Percentiles rank a stretch among this genome's conserved stretches.
phyloP scores from a whole-genome alignment of 2,113 vertebrate species.

The Fregetta grallaria region DNA sequence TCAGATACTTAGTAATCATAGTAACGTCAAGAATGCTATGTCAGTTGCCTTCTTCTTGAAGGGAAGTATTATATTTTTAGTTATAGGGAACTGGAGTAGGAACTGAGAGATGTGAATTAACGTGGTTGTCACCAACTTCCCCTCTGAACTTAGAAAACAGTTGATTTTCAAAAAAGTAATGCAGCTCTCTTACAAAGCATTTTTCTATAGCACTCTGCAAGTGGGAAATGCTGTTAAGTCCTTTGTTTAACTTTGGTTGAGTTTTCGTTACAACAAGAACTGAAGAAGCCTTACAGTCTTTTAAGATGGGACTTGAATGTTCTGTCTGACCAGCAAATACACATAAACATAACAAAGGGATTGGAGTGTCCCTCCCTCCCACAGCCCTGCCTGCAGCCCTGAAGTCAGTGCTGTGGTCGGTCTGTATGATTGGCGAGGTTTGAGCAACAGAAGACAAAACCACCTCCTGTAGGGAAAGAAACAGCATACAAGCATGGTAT shows the following conservation, averaged over 20 bases:
- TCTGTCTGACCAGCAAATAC: neutral
- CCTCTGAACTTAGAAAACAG: neutral
- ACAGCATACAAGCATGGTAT: fast-evolving
- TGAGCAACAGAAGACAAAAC: neutral
- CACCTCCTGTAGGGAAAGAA: neutral
- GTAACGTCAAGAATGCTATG: neutral
- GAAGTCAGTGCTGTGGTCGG: neutral
- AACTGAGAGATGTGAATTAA: neutral
- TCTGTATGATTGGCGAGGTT: neutral
- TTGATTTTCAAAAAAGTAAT: neutral
- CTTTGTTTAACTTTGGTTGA: neutral
- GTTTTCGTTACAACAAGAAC: neutral
- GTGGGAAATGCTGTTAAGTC: neutral
- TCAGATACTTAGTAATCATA: neutral
- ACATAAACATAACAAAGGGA: neutral
- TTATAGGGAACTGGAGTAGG: neutral
- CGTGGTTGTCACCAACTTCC: neutral
- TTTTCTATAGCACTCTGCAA: neutral
- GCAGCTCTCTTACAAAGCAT: neutral
- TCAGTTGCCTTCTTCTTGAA: neutral
- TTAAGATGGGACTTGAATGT: neutral
- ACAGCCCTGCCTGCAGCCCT: neutral
- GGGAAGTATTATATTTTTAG: neutral
- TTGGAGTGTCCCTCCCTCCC: neutral
- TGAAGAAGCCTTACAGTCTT: neutral